phyloP scores from a whole-genome alignment of 1,140 invertebrate genomes.

The Delia radicum region DNA sequence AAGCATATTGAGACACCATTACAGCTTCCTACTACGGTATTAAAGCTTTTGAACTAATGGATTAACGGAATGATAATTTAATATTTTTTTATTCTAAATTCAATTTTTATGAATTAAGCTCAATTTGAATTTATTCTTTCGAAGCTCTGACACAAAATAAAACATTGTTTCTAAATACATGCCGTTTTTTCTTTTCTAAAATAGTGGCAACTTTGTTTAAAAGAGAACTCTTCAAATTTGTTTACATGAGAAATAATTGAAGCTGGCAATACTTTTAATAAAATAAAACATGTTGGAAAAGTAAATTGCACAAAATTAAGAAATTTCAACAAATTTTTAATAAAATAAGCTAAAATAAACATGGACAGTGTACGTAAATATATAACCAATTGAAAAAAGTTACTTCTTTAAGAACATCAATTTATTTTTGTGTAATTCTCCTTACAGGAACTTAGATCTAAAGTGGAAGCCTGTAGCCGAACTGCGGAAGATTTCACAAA shows the following conservation, averaged over 20 bases:
- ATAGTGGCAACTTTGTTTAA: neutral
- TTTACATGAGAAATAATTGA: neutral
- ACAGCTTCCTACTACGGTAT: no score
- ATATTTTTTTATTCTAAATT: no score
- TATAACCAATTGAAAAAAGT: neutral
- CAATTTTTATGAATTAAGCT: no score
- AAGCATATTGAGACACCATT: no score
- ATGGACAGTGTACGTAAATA: conserved; percentile 28
- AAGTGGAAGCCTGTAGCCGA: conserved; percentile 72
- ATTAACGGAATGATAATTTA: no score
- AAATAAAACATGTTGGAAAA: conserved; percentile 3
- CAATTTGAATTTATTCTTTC: no score
- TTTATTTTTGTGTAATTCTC: neutral
- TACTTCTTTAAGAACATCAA: neutral
- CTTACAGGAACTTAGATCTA: conserved; percentile 47
- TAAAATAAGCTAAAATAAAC: neutral
- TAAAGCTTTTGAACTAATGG: no score
- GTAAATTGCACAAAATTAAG: neutral
- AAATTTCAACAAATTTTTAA: neutral
- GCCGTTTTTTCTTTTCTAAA: no score
- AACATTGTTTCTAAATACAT: no score
- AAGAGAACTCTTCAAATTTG: neutral
- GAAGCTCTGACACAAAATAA: no score
- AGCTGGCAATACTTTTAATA: neutral
- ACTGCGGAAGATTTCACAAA: conserved; percentile 81